Evolutionary conservation across 1,140 invertebrate species (phyloP), one percentile per base, ranked within the genome.

Genomic region (Cotesia typhae): DNA sequence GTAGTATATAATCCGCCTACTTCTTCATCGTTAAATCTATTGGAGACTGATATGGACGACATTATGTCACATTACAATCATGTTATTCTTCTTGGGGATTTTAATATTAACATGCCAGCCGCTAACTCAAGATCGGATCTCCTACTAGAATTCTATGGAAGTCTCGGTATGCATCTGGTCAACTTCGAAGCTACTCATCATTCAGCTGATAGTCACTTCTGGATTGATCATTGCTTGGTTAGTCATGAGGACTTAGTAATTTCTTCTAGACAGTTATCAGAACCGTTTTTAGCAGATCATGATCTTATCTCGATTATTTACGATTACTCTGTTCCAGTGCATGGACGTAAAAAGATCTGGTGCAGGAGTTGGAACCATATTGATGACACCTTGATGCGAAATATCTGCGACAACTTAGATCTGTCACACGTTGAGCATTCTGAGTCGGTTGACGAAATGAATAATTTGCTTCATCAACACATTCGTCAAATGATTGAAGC

Each of bases 1-100:
- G 72, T 73, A 10, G 66, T 73, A 4, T 73, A 73, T 63, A 66
- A 66, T 10, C 36, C 66, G 38, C 72, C 72, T 36, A 35, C 51
- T 17, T 12, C 37, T 63, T 37, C 20, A 9, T 37, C 60, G 35
- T 20, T 68, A 10, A 10, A 55, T 53, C n/a, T 67, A 7, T 60
- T 72, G 57, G 64, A 72, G 14, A 36, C 20, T 2, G 64, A 72
- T 5, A 3, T 72, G 10, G 51, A n/a, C 0, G 28, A 9, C 5
- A 4, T 38, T 7, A 17, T 60, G 53, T 12, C 7, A 4, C 7
- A 12, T 3, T 69, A 69, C 53, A n/a, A 17, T 9, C 12, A 55
- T 2, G 67, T 68, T 14, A 55, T 68, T 4, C 4, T 68, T 28
- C 17, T 68, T 1, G 67, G 67, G n/a, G 66, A 67, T 55, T 53